phyloP scores from a whole-genome alignment of 2,888 invertebrate genomes.

The Eristalinus sepulchralis region DNA sequence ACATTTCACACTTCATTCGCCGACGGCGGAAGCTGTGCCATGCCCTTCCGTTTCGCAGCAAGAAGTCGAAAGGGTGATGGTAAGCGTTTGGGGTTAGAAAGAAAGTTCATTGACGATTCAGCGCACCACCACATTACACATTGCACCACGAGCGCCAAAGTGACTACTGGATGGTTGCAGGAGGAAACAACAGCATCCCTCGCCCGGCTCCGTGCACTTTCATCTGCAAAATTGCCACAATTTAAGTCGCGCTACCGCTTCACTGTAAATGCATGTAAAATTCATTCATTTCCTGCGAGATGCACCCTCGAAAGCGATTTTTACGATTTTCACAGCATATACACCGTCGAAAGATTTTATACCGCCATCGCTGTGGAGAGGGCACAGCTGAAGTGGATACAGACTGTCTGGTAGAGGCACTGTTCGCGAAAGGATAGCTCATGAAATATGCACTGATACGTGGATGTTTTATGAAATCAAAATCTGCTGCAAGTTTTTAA shows the following conservation, averaged over 20 bases:
- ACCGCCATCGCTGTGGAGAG: slow-evolving; percentile 40
- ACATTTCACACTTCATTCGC: slow-evolving; percentile 64
- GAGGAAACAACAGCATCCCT: not conserved
- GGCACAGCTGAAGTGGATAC: slow-evolving; percentile 13
- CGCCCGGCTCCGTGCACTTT: slow-evolving; percentile 29
- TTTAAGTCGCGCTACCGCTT: slow-evolving; percentile 54
- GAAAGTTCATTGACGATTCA: slow-evolving; percentile 57
- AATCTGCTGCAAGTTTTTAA: slow-evolving; percentile 59
- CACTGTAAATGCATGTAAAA: slow-evolving; percentile 68
- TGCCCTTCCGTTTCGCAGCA: slow-evolving; percentile 8
- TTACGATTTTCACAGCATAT: slow-evolving; percentile 66
- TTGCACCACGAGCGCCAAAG: slow-evolving; percentile 37
- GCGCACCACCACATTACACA: slow-evolving; percentile 20
- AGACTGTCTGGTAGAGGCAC: slow-evolving; percentile 2
- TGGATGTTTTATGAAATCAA: slow-evolving; percentile 69
- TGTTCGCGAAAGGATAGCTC: slow-evolving; percentile 22
- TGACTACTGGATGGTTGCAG: not conserved
- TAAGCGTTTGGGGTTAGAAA: not conserved
- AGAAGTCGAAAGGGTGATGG: not conserved
- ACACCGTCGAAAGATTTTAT: slow-evolving; percentile 58
- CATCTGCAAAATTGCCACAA: slow-evolving; percentile 60
- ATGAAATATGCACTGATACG: slow-evolving; percentile 69
- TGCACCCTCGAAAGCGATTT: slow-evolving; percentile 60
- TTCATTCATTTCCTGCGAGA: slow-evolving; percentile 70
- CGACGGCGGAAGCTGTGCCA: slow-evolving; percentile 23